These are phyloP conservation scores for Volucella inflata DNA, from an alignment of 2,888 invertebrate species.

Conservation along the genomic window DNA sequence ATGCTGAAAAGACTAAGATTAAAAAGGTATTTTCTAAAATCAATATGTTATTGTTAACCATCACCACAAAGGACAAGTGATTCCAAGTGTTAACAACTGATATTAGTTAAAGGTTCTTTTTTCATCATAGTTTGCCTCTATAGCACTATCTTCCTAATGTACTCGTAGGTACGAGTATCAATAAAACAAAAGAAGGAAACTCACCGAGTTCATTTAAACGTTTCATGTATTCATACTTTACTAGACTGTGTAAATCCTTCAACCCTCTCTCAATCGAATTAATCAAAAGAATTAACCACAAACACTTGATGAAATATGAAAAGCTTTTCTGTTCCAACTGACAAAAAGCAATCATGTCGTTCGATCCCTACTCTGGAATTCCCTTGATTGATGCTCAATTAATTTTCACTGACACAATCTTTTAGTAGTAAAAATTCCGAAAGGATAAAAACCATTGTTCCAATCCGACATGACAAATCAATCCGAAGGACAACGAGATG, in stretches of 20 bases:
- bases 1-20: no score
- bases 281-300: slow-evolving; percentile 31
- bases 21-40: no score
- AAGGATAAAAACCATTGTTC: slow-evolving; percentile 65
- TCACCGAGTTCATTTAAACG: not conserved
- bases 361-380: slow-evolving; percentile 1
- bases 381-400: slow-evolving; percentile 70
- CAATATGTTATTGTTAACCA: no score
- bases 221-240: not conserved
- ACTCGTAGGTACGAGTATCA: no score
- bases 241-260: not conserved
- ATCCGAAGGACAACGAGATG: slow-evolving; percentile 33
- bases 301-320: slow-evolving; percentile 61
- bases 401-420: slow-evolving; percentile 63
- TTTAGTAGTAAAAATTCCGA: slow-evolving; percentile 56
- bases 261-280: slow-evolving; percentile 14
- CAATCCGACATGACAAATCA: slow-evolving; percentile 48
- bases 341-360: slow-evolving; percentile 48
- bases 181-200: not conserved
- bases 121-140: not conserved
- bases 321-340: slow-evolving; percentile 39
- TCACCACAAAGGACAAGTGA: not conserved
- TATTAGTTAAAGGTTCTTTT: not conserved
- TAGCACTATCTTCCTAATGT: no score
- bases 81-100: not conserved